Conservation (phyloP, 2,888 invertebrate species). For the Leucophenga montana region DNA sequence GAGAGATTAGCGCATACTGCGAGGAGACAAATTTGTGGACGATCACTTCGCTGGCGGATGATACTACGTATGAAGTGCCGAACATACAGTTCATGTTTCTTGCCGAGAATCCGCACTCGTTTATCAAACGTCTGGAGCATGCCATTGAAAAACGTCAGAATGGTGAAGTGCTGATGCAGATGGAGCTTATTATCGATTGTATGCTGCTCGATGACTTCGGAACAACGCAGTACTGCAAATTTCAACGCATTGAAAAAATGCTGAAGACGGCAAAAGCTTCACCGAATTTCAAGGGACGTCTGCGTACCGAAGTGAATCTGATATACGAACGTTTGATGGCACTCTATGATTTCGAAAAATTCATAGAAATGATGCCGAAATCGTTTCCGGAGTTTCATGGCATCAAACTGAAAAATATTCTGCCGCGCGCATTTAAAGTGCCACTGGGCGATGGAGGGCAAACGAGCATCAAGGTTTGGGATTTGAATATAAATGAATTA, state of each 20-base stretch:
- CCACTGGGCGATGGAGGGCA: constrained; percentile 48
- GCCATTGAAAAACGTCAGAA: constrained; percentile 78
- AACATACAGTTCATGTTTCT: constrained; percentile 84
- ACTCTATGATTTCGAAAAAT: constrained; percentile 77
- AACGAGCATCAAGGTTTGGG: constrained; percentile 42
- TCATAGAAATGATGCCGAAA: constrained; percentile 63
- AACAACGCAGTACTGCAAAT: constrained; percentile 58
- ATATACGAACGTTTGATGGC: constrained; percentile 78
- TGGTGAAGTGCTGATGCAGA: constrained; percentile 78
- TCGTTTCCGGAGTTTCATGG: constrained; percentile 50
- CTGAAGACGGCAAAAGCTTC: constrained; percentile 42
- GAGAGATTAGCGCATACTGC: constrained; percentile 69
- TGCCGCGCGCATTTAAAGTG: constrained; percentile 23
- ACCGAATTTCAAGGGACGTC: constrained; percentile 42
- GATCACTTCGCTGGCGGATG: constrained; percentile 78
- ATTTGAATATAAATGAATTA: constrained; percentile 50
- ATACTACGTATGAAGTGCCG: constrained; percentile 76
- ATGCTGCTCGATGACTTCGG: constrained; percentile 77
- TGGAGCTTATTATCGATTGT: constrained; percentile 82
- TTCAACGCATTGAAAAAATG: constrained; percentile 54
- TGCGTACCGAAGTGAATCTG: constrained; percentile 66
- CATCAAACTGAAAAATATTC: no score
- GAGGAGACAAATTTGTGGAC: constrained; percentile 74
- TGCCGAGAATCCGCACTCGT: constrained; percentile 85
- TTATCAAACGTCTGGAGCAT: constrained; percentile 79